Conservation (phyloP, 1,140 invertebrate genomes). For the Drosophila seguyi region DNA sequence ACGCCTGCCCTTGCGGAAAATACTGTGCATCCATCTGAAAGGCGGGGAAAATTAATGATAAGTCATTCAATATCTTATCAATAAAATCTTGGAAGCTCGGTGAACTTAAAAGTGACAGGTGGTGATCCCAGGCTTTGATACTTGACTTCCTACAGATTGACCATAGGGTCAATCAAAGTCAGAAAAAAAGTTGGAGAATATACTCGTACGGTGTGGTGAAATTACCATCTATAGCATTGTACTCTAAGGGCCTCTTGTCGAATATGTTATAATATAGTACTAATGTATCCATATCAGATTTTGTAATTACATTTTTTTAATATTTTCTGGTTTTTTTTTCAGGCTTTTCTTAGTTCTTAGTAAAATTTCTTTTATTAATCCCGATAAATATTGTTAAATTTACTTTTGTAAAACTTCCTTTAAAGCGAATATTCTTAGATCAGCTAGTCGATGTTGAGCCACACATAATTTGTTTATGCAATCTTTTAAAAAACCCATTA, state of each 20-base stretch:
- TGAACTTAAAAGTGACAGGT: conserved; percentile 15
- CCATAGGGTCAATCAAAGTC: background rate
- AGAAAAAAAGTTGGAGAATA: background rate
- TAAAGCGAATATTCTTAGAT: background rate
- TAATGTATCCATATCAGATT: background rate
- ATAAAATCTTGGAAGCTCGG: conserved; percentile 5
- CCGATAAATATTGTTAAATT: background rate
- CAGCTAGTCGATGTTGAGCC: too few relatives aligned
- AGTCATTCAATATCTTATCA: conserved; percentile 52
- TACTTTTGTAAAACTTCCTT: background rate
- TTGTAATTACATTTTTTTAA: background rate
- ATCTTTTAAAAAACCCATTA: background rate
- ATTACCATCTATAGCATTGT: background rate
- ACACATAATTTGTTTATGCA: background rate
- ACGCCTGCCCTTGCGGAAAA: conserved; percentile 80
- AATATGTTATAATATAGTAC: background rate
- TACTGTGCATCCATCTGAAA: conserved; percentile 80
- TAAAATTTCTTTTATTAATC: background rate
- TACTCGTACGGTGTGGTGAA: background rate
- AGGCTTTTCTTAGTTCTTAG: background rate
- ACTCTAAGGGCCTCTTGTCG: background rate
- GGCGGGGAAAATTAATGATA: conserved; percentile 11
- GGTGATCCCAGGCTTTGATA: conserved; percentile 27
- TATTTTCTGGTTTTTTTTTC: background rate
- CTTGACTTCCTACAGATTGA: conserved; percentile 36